Evolutionary conservation across 2,797 vertebrate genomes (phyloP), one percentile per base, ranked within the genome.

Genomic region (Zalophus californianus): DNA sequence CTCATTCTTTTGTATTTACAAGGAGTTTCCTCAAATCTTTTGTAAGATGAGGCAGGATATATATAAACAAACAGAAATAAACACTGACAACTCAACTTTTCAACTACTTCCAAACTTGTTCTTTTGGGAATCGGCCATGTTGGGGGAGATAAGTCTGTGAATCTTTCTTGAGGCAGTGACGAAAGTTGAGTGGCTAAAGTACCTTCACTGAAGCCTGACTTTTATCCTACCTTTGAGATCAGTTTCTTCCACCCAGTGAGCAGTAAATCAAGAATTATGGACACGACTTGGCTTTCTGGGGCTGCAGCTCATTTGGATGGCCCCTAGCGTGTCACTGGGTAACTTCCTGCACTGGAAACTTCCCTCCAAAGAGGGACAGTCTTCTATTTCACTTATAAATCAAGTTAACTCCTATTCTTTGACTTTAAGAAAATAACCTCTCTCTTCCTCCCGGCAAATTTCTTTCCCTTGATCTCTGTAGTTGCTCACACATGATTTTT

Each of bases 301-400:
- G 50, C 66, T 83, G 12, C 21, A 27, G 68, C 18, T 91, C 95
- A 44, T 82, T 64, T 38, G 41, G 10, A 68, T 52, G 52, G 62
- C 64, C 16, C 32, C 3, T 16, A 32, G 56, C 2, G 13, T 64
- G 41, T 93, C n/a, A 3, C 62, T 25, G 79, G 54, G 44, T 91
- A 56, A 78, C 89, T 88, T 96, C 93, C 38, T 72, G 64, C 35
- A 77, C 73, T 60, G 21, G 54, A 95, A 96, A 27, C 84, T 72
- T 94, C 93, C 60, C 58, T 78, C 68, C 29, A 18, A 84, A 44
- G 70, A 78, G 8, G 86, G 29, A 20, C 62, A 54, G 12, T 82
- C 93, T 96, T 44, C 64, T 58, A 20, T 95, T 97, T 96, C 95
- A 86, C 60, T 58, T 87, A 93, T 95, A 94, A 97, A 94, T 97